Base-by-base conservation (phyloP, 2,888 invertebrate genomes). In the Torymus auratus region DNA sequence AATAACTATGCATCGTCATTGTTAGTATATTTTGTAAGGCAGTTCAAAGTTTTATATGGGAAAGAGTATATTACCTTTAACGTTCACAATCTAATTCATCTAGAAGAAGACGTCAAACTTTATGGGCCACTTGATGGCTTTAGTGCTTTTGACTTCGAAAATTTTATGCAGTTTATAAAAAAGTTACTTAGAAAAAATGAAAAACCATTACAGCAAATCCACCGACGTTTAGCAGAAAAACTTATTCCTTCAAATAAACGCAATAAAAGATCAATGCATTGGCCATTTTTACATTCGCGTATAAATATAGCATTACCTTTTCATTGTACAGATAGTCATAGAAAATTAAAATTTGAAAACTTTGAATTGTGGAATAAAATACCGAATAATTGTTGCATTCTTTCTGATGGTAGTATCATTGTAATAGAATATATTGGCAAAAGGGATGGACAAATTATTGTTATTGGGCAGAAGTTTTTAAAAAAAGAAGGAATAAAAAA, bases 321-420 rank as follows among this genome's bases (percentile, higher is more conserved):
- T 15, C 1, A 3, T 60, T 60, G 60, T 10, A 60, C 11, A 2
- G 5, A 17, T 0, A 17, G 17, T 17, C 60, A 60, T 4, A 60
- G 15, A 11, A 60, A 60, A 60, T 15, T 60, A 15, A 15, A 5
- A 5, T 60, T 60, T 15, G 2, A 14, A 15, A 15, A 15, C 11
- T 60, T 60, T 60, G 14, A 15, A 15, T 17, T 60, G 84, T 61
- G 84, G 75, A 11, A 81, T 82, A 79, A 80, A 69, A 11, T 82
- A 67, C 56, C 56, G 2, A n/a, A 56, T n/a, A 56, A 56, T 56
- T 13, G 13, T 56, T 56, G 56, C 4, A n/a, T 56, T 56, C 56
- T 56, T 13, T n/a, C 13, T n/a, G 56, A 56, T 5, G 2, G 4
- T n/a, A 56, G 2, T n/a, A n/a, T 56, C n/a, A n/a, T 56, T 13